Percentiles rank a stretch among this genome's conserved stretches.
Conservation (phyloP, 2,888 invertebrate genomes). For the Drosophila kanekoi region DNA sequence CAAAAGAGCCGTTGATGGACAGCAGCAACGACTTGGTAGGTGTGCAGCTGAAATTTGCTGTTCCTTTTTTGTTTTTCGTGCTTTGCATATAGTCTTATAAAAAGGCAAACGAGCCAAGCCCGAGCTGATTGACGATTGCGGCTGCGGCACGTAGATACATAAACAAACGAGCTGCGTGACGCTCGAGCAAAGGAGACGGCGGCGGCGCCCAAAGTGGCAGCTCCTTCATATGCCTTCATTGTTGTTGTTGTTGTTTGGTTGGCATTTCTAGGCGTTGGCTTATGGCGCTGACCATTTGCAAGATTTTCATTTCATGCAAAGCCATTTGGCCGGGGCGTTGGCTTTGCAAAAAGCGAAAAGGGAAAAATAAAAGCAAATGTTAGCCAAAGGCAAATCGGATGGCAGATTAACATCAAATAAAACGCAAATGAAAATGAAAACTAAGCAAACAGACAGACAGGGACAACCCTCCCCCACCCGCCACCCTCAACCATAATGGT, state of each 20-base stretch:
- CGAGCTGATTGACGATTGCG: constrained; percentile 39
- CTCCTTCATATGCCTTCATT: constrained; percentile 40
- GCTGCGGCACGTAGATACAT: constrained; percentile 37
- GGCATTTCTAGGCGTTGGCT: constrained; percentile 68
- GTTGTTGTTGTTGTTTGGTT: constrained; percentile 26
- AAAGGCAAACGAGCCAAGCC: constrained; percentile 46
- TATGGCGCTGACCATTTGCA: constrained; percentile 47
- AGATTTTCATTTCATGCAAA: constrained; percentile 42
- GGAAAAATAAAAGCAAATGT: constrained; percentile 36
- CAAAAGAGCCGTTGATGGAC: constrained; percentile 29
- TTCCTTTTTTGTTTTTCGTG: constrained; percentile 6
- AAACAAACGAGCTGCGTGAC: constrained; percentile 55
- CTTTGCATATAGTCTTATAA: constrained; percentile 52
- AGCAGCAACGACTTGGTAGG: constrained; percentile 15
- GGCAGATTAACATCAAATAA: constrained; percentile 70
- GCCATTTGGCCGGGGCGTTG: constrained; percentile 53
- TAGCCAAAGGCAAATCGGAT: constrained; percentile 72
- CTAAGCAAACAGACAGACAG: constrained; percentile 16
- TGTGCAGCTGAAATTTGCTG: constrained; percentile 30
- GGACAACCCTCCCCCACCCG: not conserved
- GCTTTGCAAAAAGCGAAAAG: constrained; percentile 18
- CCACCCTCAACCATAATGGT: constrained; percentile 23
- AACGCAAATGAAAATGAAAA: constrained; percentile 45
- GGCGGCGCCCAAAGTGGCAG: constrained; percentile 39
- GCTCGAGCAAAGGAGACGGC: constrained; percentile 47